Conservation (phyloP, 2,888 invertebrate species). For the Microctonus aethiopoides region DNA sequence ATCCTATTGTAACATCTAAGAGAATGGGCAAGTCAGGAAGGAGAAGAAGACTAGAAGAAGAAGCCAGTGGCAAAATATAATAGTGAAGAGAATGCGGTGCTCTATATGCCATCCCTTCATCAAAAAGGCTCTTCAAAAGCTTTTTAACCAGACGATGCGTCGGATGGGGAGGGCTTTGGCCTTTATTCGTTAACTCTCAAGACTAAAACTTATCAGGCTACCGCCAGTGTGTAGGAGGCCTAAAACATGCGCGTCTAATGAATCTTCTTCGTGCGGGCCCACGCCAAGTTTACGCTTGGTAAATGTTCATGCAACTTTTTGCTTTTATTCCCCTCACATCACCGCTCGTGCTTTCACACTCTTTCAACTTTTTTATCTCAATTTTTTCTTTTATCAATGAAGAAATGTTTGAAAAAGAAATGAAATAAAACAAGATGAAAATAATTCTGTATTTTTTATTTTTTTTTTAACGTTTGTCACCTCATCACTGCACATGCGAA, state of each 20-base stretch:
- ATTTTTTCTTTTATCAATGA: constrained; percentile 5
- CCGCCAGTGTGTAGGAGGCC: constrained; percentile 27
- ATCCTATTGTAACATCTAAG: neutral
- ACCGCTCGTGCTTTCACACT: neutral
- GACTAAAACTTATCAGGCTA: constrained; percentile 37
- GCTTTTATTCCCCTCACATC: neutral
- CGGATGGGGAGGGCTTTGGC: neutral
- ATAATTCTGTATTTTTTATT: neutral
- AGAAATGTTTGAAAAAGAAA: neutral
- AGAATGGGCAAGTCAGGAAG: neutral
- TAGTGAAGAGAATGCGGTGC: neutral
- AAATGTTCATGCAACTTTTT: constrained; percentile 38
- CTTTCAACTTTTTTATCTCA: constrained; percentile 21
- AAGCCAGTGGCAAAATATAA: neutral
- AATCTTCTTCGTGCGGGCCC: constrained; percentile 37
- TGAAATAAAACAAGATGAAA: neutral
- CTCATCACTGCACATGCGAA: neutral
- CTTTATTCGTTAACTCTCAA: too few species aligned
- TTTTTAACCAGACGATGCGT: neutral
- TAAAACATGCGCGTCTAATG: constrained; percentile 43
- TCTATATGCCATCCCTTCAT: neutral
- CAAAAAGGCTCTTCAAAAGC: constrained; percentile 20
- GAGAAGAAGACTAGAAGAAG: neutral
- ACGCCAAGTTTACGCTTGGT: constrained; percentile 39
- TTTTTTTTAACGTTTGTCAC: neutral